phyloP scores from a whole-genome alignment of 1,140 invertebrate species.

The Sycophaga agraensis region DNA sequence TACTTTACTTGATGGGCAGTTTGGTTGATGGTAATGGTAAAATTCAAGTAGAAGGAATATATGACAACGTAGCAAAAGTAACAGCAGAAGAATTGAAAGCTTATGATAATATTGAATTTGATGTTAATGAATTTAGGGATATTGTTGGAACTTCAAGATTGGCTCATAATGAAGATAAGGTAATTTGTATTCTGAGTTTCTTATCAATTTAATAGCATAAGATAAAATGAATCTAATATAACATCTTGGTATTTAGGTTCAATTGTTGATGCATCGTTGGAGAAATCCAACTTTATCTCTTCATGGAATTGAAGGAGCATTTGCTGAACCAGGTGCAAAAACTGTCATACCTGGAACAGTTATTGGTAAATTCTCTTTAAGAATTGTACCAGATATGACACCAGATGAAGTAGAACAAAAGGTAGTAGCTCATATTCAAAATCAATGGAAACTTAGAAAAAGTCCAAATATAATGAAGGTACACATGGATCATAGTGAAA shows the following conservation, averaged over 20 bases:
- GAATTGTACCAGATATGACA: conserved; percentile 89
- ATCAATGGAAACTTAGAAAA: conserved; percentile 68
- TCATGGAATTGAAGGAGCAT: conserved; percentile 93
- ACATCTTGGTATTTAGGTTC: conserved; percentile 51
- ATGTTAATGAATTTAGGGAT: conserved; percentile 71
- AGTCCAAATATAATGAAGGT: conserved; percentile 88
- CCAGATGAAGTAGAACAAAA: conserved; percentile 74
- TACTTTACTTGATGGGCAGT: conserved; percentile 81
- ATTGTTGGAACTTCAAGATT: conserved; percentile 74
- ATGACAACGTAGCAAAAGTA: conserved; percentile 75
- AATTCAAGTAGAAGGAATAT: conserved; percentile 79
- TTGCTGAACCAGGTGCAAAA: conserved; percentile 87
- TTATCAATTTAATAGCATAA: too few relatives aligned
- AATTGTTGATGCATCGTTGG: conserved; percentile 88
- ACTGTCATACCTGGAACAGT: conserved; percentile 96
- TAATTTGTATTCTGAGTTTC: conserved; percentile 30
- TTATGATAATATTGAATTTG: conserved; percentile 90
- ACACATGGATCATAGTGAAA: conserved; percentile 75
- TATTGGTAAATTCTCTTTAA: conserved; percentile 93
- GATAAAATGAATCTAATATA: not conserved
- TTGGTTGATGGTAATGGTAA: conserved; percentile 82
- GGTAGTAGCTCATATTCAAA: conserved; percentile 74
- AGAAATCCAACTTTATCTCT: conserved; percentile 86
- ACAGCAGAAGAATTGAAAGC: conserved; percentile 74
- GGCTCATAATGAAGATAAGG: conserved; percentile 76